Evolutionary conservation across 2,113 vertebrate species (phyloP).

Genomic region (Paralichthys olivaceus): DNA sequence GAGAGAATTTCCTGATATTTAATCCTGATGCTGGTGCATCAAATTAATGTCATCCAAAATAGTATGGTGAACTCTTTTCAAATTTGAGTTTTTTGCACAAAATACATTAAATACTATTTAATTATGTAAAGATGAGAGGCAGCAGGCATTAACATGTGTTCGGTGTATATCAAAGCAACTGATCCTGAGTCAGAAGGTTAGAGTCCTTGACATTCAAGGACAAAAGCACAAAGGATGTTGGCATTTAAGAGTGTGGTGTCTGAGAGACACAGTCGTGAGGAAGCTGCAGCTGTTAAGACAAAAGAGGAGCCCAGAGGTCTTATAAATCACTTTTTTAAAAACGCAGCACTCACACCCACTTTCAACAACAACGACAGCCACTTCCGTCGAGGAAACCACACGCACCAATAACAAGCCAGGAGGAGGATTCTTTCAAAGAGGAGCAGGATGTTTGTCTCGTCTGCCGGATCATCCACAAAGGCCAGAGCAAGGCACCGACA

Average conservation of each 20-base stretch:
- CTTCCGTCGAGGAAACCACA: constrained; percentile 55
- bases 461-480: constrained; percentile 3
- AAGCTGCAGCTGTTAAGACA: constrained; percentile 63
- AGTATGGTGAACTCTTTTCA: no score
- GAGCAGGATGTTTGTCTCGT: constrained; percentile 47
- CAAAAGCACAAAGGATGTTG: constrained; percentile 55
- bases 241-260: constrained; percentile 53
- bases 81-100: no score
- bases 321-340: constrained; percentile 62
- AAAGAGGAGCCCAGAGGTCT: constrained; percentile 58
- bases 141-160: constrained; percentile 12
- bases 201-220: constrained; percentile 40
- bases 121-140: neutral
- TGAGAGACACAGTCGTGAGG: constrained; percentile 53
- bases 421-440: constrained; percentile 13
- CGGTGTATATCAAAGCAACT: neutral
- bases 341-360: constrained; percentile 49
- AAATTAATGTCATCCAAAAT: no score
- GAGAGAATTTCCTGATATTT: no score
- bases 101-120: no score
- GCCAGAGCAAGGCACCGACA: neutral
- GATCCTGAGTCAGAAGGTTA: constrained; percentile 8
- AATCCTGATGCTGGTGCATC: no score
- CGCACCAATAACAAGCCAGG: constrained; percentile 29
- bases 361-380: constrained; percentile 46